Evolutionary conservation across 2,888 invertebrate genomes (phyloP), one percentile per base, ranked within the genome.

Genomic region (Folsomia manolachei): DNA sequence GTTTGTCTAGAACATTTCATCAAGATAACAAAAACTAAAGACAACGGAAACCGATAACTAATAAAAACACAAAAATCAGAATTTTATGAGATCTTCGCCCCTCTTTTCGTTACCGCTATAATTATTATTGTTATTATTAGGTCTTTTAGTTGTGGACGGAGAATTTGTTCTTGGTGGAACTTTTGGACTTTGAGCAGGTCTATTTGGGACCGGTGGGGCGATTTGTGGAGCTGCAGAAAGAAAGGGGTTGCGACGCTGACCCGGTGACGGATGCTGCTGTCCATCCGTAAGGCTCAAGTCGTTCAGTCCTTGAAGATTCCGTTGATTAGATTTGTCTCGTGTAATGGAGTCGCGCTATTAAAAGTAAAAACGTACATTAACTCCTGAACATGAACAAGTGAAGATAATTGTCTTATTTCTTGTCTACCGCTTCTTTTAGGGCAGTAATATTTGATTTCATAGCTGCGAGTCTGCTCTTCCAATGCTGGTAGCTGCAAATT

Each of bases 401-500:
- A n/a, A n/a, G n/a, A n/a, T n/a, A n/a, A n/a, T n/a, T n/a, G n/a
- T n/a, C n/a, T n/a, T n/a, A n/a, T n/a, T n/a, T n/a, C n/a, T n/a
- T n/a, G n/a, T n/a, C n/a, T n/a, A 76, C 76, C 11, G 71, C 71
- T 66, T 73, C 72, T 24, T 63, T 69, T 0, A 76, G 56, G n/a
- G 74, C 69, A 4, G 63, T 53, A 21, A 76, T 64, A 52, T 71
- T 63, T 25, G 18, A 69, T 27, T 71, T 71, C 72, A 77, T 70
- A 7, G 75, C 73, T 23, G 52, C 26, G 19, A 77, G 63, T 27
- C 73, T 73, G 39, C 70, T 73, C 63, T 69, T 73, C 77, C 77
- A 77, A 27, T 77, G 73, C 39, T 77, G 77, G 27, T 73, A 73
- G 25, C 76, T 76, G 53, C 60, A 70, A 62, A 26, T n/a, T n/a